These are phyloP conservation scores for Watersipora subatra DNA, from an alignment of 1,140 invertebrate species.

Conservation along the genomic window DNA sequence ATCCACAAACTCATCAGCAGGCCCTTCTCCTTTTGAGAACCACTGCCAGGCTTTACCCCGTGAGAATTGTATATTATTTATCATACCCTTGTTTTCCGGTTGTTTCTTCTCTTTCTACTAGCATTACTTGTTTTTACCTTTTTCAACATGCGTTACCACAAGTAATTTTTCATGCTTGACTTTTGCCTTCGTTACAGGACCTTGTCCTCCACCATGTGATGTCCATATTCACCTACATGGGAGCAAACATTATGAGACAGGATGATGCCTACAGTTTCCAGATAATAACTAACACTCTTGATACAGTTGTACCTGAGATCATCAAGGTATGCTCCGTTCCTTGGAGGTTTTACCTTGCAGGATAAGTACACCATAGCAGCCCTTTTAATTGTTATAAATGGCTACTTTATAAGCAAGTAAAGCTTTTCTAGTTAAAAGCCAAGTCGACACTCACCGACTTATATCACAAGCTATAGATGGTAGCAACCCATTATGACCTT, in stretches of 20 bases:
- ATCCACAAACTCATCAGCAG: slow-evolving; percentile 85
- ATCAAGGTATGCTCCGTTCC: slow-evolving; percentile 39
- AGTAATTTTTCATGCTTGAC: too few species aligned
- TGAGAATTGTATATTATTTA: slow-evolving; percentile 14
- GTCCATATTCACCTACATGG: slow-evolving; percentile 90
- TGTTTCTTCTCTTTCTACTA: neutral
- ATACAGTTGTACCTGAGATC: slow-evolving; percentile 74
- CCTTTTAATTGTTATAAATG: neutral
- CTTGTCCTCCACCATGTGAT: slow-evolving; percentile 79
- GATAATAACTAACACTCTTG: slow-evolving; percentile 75
- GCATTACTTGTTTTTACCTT: neutral
- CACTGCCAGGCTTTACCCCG: slow-evolving; percentile 56
- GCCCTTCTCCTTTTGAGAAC: slow-evolving; percentile 66
- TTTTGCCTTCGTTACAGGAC: too few species aligned
- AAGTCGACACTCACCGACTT: neutral
- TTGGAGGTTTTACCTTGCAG: neutral
- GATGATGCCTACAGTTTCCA: slow-evolving; percentile 88
- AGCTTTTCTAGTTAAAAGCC: neutral
- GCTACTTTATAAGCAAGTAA: too few species aligned
- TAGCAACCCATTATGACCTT: too few species aligned
- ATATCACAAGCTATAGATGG: too few species aligned
- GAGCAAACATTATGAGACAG: slow-evolving; percentile 70
- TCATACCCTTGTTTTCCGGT: neutral
- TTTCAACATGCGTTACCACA: too few species aligned
- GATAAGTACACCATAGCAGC: too few species aligned